Base-by-base conservation (phyloP, 1,140 invertebrate genomes). In the Pygmarrhopalites habei region DNA sequence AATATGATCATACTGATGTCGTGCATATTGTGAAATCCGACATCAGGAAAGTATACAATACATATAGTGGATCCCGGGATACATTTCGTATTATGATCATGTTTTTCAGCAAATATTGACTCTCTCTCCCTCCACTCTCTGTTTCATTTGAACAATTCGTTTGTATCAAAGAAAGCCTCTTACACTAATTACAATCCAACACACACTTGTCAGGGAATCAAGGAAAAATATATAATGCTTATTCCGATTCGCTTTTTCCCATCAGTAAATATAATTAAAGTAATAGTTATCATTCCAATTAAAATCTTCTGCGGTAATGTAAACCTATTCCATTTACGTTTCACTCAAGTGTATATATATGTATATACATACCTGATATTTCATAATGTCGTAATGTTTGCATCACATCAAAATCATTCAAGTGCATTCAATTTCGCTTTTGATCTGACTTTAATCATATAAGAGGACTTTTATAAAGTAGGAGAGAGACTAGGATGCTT, bases 121-220 rank as follows among this genome's bases (percentile, higher is more conserved):
- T 46, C 46, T 46, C 51, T 19, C 57, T 58, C 23, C 23, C 55
- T 59, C 47, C 41, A 29, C 39, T 59, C 17, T 17, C 49, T 41
- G 3, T 63, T 51, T 19, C 39, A 35, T 19, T 47, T 23, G 46
- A 39, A 55, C 56, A 58, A 59, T 29, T 30, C 52, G 57, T 35
- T 29, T 46, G 39, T 52, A 67, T 62, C 62, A 67, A 67, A 67
- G 62, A 49, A 64, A 67, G 47, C 53, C 66, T 60, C 66, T 67
- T 61, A 67, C 30, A 19, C 62, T 67, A 67, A 67, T 67, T 67
- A 60, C 66, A 64, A 67, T 67, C 61, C 62, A 61, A 65, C 64
- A 65, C 58, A 65, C 64, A 61, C 64, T 65, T 60, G 28, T 60
- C 29, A 23, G n/a, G n/a, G n/a, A n/a, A n/a, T n/a, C n/a, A n/a